Evolutionary conservation across 2,888 invertebrate genomes (phyloP), one percentile per base, ranked within the genome.

Genomic region (Scaptomyza tumidula): DNA sequence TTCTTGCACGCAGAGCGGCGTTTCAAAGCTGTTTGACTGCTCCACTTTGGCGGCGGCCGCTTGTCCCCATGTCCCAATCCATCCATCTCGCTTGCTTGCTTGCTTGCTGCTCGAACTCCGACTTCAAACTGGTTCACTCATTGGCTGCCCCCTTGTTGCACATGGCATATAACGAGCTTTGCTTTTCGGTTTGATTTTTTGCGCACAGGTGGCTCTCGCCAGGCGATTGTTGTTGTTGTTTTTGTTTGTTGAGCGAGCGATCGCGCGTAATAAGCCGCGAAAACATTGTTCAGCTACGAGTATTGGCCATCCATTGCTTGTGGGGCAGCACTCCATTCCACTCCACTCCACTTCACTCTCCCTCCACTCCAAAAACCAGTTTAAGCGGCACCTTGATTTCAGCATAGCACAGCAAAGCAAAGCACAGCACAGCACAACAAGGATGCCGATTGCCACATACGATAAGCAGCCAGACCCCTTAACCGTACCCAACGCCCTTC

Each of bases 211-310:
- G 81, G 88, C 86, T 82, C 63, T 79, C 29, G 65, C 7, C 5
- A 13, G 6, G 13, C 35, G 35, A n/a, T 64, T 71, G 53, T 67
- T 60, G 55, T 48, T 49, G 29, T 39, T 57, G 35, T 46, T 57
- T 46, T 43, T 74, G 69, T 53, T 61, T 57, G 46, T 52, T 19
- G 71, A 61, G 80, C 80, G 65, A 78, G 71, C 81, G 75, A 71
- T 79, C 78, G 81, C 82, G 76, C 84, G 82, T 90, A 90, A 88
- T 88, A 90, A 90, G 89, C 89, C 84, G 91, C 89, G 90, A 90
- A 90, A 90, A 88, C 88, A 90, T 87, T 89, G 85, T 79, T 85
- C 82, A 78, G 82, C 59, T 73, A 59, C 59, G 78, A 75, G 70
- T 70, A 86, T 83, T 84, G 72, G 60, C 57, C 67, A 67, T 53